phyloP scores from a whole-genome alignment of 2,113 vertebrate species.

The Cyanocitta stelleri region DNA sequence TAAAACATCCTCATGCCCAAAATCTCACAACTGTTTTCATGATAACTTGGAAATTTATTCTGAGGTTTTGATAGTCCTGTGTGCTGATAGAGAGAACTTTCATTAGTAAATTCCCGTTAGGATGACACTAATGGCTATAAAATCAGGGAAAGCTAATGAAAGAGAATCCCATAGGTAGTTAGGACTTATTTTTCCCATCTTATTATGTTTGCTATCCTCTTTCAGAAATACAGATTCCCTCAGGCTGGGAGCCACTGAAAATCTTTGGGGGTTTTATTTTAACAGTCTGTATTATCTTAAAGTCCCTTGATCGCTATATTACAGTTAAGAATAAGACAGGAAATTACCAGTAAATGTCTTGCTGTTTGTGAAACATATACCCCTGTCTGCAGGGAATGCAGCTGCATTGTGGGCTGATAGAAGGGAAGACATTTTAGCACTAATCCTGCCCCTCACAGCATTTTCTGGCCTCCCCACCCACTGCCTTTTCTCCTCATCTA shows the following conservation, averaged over 20 bases:
- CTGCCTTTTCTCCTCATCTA: background rate
- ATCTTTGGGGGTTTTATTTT: background rate
- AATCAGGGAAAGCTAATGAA: slow-evolving; percentile 32
- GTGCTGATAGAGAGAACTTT: background rate
- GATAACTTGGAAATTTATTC: slow-evolving; percentile 22
- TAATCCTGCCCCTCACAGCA: background rate
- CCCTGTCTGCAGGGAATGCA: background rate
- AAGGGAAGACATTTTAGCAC: background rate
- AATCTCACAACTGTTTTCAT: slow-evolving; percentile 18
- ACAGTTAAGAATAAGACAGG: background rate
- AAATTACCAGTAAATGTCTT: slow-evolving; percentile 1
- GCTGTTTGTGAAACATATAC: background rate
- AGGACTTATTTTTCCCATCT: slow-evolving; percentile 12
- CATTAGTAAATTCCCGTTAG: slow-evolving; percentile 38
- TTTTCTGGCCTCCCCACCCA: background rate
- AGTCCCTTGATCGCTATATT: background rate
- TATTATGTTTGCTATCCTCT: background rate
- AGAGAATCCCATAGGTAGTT: slow-evolving; percentile 38
- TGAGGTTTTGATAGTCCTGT: slow-evolving; percentile 16
- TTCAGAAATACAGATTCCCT: slow-evolving; percentile 13
- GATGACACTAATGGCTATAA: slow-evolving; percentile 29
- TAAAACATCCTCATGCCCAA: background rate
- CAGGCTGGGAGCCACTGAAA: background rate
- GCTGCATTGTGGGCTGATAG: background rate
- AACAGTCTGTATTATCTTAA: background rate